Base-by-base conservation (phyloP, 2,113 vertebrate species). In the Mesembrinibis cayennensis region DNA sequence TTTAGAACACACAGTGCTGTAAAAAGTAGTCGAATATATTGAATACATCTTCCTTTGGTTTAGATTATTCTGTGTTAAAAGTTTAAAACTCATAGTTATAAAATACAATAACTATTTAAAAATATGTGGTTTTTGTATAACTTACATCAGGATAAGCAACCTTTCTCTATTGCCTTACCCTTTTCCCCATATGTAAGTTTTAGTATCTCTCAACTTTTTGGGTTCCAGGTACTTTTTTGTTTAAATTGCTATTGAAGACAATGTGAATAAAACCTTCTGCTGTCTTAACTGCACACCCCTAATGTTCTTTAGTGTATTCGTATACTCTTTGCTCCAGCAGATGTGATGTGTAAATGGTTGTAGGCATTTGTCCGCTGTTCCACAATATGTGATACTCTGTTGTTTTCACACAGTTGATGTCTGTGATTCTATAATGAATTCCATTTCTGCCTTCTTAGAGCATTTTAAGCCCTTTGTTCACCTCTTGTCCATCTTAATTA, bases 391-490 rank as follows among this genome's bases (percentile, higher is more conserved):
- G 40, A 30, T 65, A 9, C 17, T 77, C 23, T 74, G 6, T 56
- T 82, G 52, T 82, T 87, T 90, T 67, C 70, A 82, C 56, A 74
- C n/a, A 59, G 34, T 14, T 42, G 50, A 44, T 67, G 44, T 45
- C 52, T 86, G 74, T 92, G 74, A 58, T 70, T 95, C 61, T 50
- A 1, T 74, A 90, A 56, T 0, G 2, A 82, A 67, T 67, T 82
- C 65, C 2, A 2, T 50, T 76, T 74, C 25, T 88, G 17, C 30
- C 2, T 0, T 9, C 2, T 1, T 66, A 26, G 50, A 70, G 65
- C 34, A 25, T 67, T 93, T 84, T 47, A 82, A 88, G 34, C n/a
- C n/a, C n/a, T 90, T 82, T 90, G 44, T 92, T 97, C 34, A n/a
- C 5, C 0, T 76, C 2, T 25, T 79, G 47, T 67, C 40, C 13